Percentiles rank a stretch among this genome's conserved stretches.
These are phyloP conservation scores for Diachasma alloeum DNA, from an alignment of 1,140 invertebrate species.

Conservation along the genomic window DNA sequence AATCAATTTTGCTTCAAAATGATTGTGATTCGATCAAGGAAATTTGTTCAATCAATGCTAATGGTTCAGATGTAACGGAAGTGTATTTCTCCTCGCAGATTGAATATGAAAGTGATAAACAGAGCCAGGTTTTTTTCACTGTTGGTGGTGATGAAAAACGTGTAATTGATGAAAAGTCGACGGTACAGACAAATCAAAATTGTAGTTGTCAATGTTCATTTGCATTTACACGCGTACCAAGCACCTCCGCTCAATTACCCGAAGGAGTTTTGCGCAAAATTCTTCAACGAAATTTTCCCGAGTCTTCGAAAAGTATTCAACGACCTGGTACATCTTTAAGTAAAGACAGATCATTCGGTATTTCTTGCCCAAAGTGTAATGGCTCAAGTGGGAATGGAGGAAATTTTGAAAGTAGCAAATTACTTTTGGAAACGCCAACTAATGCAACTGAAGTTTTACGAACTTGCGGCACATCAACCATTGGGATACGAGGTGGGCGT, in stretches of 20 bases:
- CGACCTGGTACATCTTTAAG: conserved; percentile 31
- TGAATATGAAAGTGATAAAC: conserved; percentile 27
- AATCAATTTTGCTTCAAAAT: neutral
- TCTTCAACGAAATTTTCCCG: conserved; percentile 57
- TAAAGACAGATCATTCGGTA: conserved; percentile 32
- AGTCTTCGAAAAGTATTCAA: conserved; percentile 56
- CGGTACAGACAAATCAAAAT: conserved; percentile 26
- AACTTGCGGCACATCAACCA: conserved; percentile 43
- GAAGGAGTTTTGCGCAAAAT: conserved; percentile 55
- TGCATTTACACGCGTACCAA: conserved; percentile 50
- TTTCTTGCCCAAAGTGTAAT: conserved; percentile 49
- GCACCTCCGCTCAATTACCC: conserved; percentile 54
- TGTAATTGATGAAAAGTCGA: conserved; percentile 53
- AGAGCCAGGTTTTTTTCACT: conserved; percentile 74
- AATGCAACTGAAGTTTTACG: conserved; percentile 57
- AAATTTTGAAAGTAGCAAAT: conserved; percentile 42
- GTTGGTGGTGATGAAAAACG: conserved; percentile 77
- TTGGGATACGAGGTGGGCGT: conserved; percentile 29
- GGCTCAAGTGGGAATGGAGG: conserved; percentile 37
- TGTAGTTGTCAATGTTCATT: conserved; percentile 52
- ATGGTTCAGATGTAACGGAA: conserved; percentile 36
- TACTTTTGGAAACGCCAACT: conserved; percentile 54
- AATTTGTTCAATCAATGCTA: conserved; percentile 20
- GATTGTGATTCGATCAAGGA: conserved; percentile 21
- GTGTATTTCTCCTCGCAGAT: conserved; percentile 21